These are phyloP conservation scores for Brachionus rubens DNA, from an alignment of 1,140 invertebrate genomes.

Conservation along the genomic window DNA sequence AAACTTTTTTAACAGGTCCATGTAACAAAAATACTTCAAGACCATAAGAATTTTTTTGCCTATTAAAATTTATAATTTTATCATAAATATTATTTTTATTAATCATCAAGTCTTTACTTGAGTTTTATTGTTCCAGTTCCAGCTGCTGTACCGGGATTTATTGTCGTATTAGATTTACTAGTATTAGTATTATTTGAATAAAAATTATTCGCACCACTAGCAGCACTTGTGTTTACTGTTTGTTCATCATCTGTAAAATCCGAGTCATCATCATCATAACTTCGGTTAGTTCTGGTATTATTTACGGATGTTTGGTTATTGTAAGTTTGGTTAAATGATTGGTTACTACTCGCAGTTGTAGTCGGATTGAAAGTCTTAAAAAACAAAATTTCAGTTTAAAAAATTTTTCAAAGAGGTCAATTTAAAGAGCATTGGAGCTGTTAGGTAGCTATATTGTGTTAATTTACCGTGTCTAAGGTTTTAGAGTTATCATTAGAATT, in stretches of 20 bases:
- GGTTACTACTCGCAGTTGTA: not conserved
- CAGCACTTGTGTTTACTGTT: not conserved
- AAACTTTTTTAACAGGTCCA: slow-evolving; percentile 28
- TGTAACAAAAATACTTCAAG: slow-evolving; percentile 39
- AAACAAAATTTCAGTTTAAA: not conserved
- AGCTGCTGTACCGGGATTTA: not conserved
- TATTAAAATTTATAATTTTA: too few relatives aligned
- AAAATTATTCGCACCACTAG: not conserved
- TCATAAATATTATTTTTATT: too few relatives aligned
- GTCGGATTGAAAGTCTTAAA: slow-evolving; percentile 12
- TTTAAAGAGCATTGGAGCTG: too few relatives aligned
- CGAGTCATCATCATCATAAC: slow-evolving; percentile 33
- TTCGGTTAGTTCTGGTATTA: not conserved
- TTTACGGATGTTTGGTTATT: not conserved
- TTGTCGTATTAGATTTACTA: too few relatives aligned
- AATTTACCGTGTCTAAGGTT: not conserved
- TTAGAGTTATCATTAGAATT: not conserved
- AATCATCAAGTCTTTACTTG: slow-evolving; percentile 12
- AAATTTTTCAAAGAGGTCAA: too few relatives aligned
- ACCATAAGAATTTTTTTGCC: slow-evolving; percentile 32
- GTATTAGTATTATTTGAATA: slow-evolving; percentile 1
- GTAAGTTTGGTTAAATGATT: not conserved
- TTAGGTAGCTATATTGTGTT: not conserved
- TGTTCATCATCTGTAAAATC: slow-evolving; percentile 12
- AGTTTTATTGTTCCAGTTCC: slow-evolving; percentile 16